phyloP scores from a whole-genome alignment of 1,140 invertebrate species.

The Penaeus chinensis region DNA sequence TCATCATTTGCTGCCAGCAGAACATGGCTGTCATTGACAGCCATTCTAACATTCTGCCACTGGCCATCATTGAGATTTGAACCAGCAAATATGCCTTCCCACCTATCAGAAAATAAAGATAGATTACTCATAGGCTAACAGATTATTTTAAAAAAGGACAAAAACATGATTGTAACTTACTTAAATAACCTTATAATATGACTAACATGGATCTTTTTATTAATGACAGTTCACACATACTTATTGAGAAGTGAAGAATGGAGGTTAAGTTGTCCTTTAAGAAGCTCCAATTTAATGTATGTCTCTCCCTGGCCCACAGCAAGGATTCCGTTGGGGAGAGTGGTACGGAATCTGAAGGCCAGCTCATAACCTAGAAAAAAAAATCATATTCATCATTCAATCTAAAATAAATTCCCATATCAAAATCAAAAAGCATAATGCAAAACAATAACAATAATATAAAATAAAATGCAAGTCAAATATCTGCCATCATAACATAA shows the following conservation, averaged over 20 bases:
- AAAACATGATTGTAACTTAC: neutral
- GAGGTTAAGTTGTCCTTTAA: slow-evolving; percentile 83
- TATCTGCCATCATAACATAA: neutral
- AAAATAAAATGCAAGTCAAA: neutral
- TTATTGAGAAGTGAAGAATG: slow-evolving; percentile 88
- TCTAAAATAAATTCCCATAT: neutral
- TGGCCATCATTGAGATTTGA: slow-evolving; percentile 84
- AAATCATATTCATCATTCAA: neutral
- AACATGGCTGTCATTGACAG: slow-evolving; percentile 86
- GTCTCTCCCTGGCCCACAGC: slow-evolving; percentile 85
- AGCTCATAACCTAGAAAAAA: slow-evolving; percentile 77
- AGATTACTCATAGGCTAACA: neutral
- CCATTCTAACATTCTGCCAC: slow-evolving; percentile 85
- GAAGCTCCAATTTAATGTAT: slow-evolving; percentile 84
- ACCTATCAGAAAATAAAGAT: slow-evolving; percentile 66
- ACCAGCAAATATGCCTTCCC: slow-evolving; percentile 87
- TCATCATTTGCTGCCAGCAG: slow-evolving; percentile 87
- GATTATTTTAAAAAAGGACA: neutral
- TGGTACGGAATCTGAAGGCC: slow-evolving; percentile 90
- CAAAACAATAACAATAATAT: neutral
- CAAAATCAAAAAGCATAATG: neutral
- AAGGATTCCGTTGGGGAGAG: slow-evolving; percentile 84
- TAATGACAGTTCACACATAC: slow-evolving; percentile 34
- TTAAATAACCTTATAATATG: too few species aligned
- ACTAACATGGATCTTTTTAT: too few species aligned